phyloP scores from a whole-genome alignment of 2,113 vertebrate genomes.

The Greenwoodochromis staneri region DNA sequence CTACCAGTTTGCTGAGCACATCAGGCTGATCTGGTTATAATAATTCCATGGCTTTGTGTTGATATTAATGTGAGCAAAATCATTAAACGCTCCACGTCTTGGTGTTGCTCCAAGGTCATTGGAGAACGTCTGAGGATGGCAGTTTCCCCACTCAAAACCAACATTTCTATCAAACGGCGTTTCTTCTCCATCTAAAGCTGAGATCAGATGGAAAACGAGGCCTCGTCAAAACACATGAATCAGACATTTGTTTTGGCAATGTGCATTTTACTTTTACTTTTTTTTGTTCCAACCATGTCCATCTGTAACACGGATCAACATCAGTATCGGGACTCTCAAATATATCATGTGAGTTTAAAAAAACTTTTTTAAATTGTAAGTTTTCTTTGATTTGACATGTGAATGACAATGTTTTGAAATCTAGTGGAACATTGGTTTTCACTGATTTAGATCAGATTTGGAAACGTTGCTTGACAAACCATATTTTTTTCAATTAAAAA shows the following conservation, averaged over 20 bases:
- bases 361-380: neutral
- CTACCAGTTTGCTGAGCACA: constrained; percentile 8
- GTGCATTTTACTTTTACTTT: neutral
- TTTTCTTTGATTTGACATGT: neutral
- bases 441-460: neutral
- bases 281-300: neutral
- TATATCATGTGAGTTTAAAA: neutral
- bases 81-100: constrained; percentile 27
- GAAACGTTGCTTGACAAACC: neutral
- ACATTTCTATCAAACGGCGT: constrained; percentile 15
- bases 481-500: neutral
- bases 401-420: neutral
- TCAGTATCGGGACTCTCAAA: neutral
- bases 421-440: neutral
- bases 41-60: constrained; percentile 17
- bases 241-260: constrained; percentile 21
- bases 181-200: constrained; percentile 1
- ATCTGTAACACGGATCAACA: neutral
- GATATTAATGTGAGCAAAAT: constrained; percentile 39
- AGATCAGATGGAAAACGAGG: constrained; percentile 35
- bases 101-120: constrained; percentile 9
- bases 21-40: constrained; percentile 27
- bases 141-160: constrained; percentile 29
- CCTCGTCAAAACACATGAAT: constrained; percentile 43
- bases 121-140: constrained; percentile 20